Evolutionary conservation across 1,140 invertebrate species (phyloP), one percentile per base, ranked within the genome.

Genomic region (Tigriopus japonicus): DNA sequence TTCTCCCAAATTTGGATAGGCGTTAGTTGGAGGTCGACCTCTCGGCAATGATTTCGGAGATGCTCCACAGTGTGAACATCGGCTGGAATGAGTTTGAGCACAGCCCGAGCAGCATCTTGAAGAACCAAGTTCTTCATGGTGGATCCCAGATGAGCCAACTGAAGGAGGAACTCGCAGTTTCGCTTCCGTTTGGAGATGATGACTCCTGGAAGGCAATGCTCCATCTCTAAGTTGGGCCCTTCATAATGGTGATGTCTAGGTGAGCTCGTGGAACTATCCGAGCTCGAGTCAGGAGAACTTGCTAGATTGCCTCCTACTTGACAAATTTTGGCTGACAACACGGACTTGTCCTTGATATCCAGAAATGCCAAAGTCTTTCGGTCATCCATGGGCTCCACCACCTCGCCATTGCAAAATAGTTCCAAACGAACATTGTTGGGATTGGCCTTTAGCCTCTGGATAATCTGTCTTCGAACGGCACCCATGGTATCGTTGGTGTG

Each of bases 401-500:
- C 71, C 69, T 96, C 92, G 12, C 85, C 86, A 71, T 92, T 93
- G 12, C 89, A 74, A 72, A 84, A 92, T 63, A 95, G 76, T 72
- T 96, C 90, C 56, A 94, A 76, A 74, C 93, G 92, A 53, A 78
- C 71, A 62, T 65, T 72, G 66, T 68, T 71, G 41, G 65, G 62
- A 64, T 77, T 79, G 6, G 73, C 72, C 71, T 87, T 87, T 63
- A 88, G 79, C 64, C 80, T 72, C 61, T 81, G 75, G 56, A 88
- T 70, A 65, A 91, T 81, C 65, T 84, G 81, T 62, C 85, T 73
- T 61, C 86, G 76, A 58, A 93, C 74, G 49, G 84, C 82, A 60
- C 84, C 82, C 60, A 93, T 73, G 2, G 90, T 95, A 69, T 97
- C 92, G 70, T 96, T 95, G 52, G 82, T 86, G 73, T 98, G 93